phyloP scores from a whole-genome alignment of 2,797 vertebrate genomes.

The Knipowitschia caucasica region DNA sequence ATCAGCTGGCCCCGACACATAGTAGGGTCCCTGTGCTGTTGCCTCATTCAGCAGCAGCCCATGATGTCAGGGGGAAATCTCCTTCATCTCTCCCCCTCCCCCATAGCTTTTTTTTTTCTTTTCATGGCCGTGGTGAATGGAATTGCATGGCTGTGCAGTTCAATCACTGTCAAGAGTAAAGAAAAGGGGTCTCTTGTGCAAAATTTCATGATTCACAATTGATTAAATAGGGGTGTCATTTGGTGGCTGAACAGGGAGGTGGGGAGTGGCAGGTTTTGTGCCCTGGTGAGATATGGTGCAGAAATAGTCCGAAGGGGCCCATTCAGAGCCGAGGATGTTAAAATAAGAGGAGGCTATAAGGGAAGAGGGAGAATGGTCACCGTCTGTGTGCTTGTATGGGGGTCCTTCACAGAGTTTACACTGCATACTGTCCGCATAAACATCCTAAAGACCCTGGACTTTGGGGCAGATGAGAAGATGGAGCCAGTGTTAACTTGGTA shows the following conservation, averaged over 20 bases:
- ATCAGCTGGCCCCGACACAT: constrained; percentile 43
- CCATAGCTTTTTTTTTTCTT: constrained; percentile 43
- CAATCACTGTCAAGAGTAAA: constrained; percentile 76
- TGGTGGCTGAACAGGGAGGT: constrained; percentile 66
- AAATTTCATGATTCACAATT: constrained; percentile 76
- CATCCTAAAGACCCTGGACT: neutral
- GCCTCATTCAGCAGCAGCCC: constrained; percentile 45
- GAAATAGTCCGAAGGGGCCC: constrained; percentile 51
- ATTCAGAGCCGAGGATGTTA: constrained; percentile 53
- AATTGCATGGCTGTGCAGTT: constrained; percentile 76
- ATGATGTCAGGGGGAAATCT: constrained; percentile 65
- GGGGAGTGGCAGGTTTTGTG: constrained; percentile 36
- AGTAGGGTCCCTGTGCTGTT: constrained; percentile 53
- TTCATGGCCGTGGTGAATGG: constrained; percentile 68
- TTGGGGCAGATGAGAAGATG: neutral
- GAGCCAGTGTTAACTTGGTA: neutral
- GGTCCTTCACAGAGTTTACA: constrained; percentile 39
- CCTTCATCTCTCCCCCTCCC: constrained; percentile 56
- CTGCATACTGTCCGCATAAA: constrained; percentile 29
- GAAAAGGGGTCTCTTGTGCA: constrained; percentile 74
- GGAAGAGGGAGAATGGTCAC: constrained; percentile 33
- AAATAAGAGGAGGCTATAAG: constrained; percentile 39
- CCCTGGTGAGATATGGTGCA: constrained; percentile 65
- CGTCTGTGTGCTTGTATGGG: constrained; percentile 50
- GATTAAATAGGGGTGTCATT: constrained; percentile 76